Evolutionary conservation across 2,797 vertebrate species (phyloP), one percentile per base, ranked within the genome.

Genomic region (Aphelocoma californica): DNA sequence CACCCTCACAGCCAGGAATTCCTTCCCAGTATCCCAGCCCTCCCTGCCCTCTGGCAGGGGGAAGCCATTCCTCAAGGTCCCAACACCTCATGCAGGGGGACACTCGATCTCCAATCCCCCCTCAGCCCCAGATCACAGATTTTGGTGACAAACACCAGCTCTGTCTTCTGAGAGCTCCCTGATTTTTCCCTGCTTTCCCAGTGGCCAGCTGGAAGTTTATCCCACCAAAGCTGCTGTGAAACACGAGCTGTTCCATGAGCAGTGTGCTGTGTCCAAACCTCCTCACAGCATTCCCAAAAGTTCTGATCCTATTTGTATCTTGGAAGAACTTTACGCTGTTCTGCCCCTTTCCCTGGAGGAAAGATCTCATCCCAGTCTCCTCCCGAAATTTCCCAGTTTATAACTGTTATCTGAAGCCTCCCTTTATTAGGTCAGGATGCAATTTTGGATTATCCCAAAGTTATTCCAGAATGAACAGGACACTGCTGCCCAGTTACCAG

Each of bases 301-400:
- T 14, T 50, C 85, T 54, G 57, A 61, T 44, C 29, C 80, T 69
- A 2, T 81, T 78, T 90, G 69, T 20, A 58, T 32, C 80, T 50
- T 92, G 85, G 80, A 91, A 74, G 57, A 65, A 71, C 75, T 88
- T 81, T 1, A 15, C 51, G 32, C 69, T 62, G 2, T 38, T 65
- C 91, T 91, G 50, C 47, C 82, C 79, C 77, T 44, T 54, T 74
- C 93, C 82, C 92, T 58, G 31, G 82, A 91, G 92, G 82, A 65
- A 91, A 93, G 90, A 91, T n/a, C 93, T 94, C 90, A 75, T 74
- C 75, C 67, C 61, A 31, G 60, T 21, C 90, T 87, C 91, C 83
- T 95, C 80, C 81, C 23, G 48, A 48, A 92, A 86, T 20, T 34
- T 45, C 6, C 5, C 28, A 5, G 74, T 91, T 85, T 61, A 4